Evolutionary conservation across 2,888 invertebrate species (phyloP).

Genomic region (Agrilus biguttatus): DNA sequence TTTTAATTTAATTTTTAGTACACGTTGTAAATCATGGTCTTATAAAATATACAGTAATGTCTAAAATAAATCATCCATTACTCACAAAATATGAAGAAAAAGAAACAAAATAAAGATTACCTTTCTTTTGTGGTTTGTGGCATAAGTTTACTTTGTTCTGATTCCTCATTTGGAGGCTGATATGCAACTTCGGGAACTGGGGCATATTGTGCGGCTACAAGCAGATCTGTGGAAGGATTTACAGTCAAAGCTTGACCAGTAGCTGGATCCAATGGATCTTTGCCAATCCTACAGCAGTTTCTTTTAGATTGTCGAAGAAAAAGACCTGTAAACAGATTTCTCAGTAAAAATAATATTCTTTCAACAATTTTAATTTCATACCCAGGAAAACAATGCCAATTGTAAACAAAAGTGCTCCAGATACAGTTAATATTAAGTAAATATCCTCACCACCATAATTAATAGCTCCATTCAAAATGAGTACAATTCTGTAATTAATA

Average conservation of each 20-base stretch:
- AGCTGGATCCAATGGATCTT: conserved; percentile 37
- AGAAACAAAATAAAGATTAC: conserved; percentile 29
- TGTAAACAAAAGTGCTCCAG: conserved; percentile 47
- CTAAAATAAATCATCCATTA: too few species aligned
- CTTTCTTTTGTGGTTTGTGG: conserved; percentile 54
- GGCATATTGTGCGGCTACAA: conserved; percentile 62
- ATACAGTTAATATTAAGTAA: conserved; percentile 38
- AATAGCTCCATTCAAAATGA: conserved; percentile 5
- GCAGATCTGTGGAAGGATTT: conserved; percentile 61
- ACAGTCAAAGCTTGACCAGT: conserved; percentile 32
- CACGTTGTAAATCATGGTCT: too few species aligned
- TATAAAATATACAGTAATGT: too few species aligned
- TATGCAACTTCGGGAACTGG: conserved; percentile 54
- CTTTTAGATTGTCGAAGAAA: conserved; percentile 25
- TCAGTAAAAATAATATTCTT: background rate
- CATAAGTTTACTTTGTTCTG: conserved; percentile 61
- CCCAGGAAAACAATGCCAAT: conserved; percentile 46
- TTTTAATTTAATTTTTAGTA: too few species aligned
- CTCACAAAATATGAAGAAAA: too few species aligned
- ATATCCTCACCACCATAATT: conserved; percentile 16
- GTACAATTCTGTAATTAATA: conserved; percentile 8
- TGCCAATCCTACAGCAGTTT: conserved; percentile 26
- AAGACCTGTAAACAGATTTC: conserved; percentile 19
- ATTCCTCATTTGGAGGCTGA: conserved; percentile 48
- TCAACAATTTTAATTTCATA: conserved; percentile 18